Evolutionary conservation across 92 coral and sea anemone species (phyloP).

Genomic region (Galaxea fascicularis): DNA sequence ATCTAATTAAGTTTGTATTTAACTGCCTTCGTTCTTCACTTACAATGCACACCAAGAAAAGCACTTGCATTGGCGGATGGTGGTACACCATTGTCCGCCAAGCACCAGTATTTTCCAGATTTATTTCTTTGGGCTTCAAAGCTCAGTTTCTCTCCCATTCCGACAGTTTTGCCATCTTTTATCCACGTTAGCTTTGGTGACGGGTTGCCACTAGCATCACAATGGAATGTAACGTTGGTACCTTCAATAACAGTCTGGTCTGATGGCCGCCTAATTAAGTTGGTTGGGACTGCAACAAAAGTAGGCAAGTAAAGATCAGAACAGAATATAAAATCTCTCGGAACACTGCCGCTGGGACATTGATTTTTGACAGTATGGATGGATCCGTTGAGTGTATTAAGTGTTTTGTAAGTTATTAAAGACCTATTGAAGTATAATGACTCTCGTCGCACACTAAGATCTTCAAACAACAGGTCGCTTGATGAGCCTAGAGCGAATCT

Average conservation of each 20-base stretch:
- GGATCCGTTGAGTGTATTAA: too few species aligned
- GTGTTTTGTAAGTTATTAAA: too few species aligned
- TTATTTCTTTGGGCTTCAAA: neutral
- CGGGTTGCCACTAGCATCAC: slow-evolving; percentile 29
- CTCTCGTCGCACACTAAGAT: too few species aligned
- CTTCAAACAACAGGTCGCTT: too few species aligned
- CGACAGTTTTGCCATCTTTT: slow-evolving; percentile 8
- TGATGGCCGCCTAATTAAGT: neutral
- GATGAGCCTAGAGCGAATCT: too few species aligned
- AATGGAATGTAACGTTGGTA: slow-evolving; percentile 5
- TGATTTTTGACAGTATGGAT: too few species aligned
- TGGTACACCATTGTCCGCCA: slow-evolving; percentile 1
- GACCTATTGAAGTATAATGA: too few species aligned
- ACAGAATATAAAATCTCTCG: too few species aligned
- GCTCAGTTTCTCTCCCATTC: neutral
- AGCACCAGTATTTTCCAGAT: slow-evolving; percentile 29
- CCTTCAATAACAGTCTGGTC: neutral
- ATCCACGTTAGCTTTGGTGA: slow-evolving; percentile 25
- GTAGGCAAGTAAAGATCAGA: neutral
- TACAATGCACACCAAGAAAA: slow-evolving; percentile 1
- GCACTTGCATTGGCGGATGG: slow-evolving; percentile 5
- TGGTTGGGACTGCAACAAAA: neutral
- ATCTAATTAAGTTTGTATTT: too few species aligned
- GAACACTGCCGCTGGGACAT: too few species aligned
- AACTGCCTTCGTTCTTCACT: too few species aligned